Evolutionary conservation across 2,113 vertebrate genomes (phyloP), one percentile per base, ranked within the genome.

Genomic region (Siphamia tubifer): DNA sequence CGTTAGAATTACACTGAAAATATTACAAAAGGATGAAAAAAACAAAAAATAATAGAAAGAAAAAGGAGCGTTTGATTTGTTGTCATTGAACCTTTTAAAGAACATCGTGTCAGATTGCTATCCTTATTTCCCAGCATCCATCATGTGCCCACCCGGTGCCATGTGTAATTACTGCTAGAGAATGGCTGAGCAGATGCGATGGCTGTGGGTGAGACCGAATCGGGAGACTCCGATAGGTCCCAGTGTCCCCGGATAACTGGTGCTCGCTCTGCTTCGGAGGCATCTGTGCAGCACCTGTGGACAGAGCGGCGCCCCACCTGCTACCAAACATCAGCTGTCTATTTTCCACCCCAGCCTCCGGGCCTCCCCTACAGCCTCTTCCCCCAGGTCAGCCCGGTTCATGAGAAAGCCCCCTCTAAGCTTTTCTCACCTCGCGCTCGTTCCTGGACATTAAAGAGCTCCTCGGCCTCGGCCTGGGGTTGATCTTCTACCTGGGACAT

Each of bases 231-330:
- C 72, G 27, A 74, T 40, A 70, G 71, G 87, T 90, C 82, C 74
- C 81, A 20, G 55, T 25, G 80, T 90, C 87, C 84, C 83, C 49
- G 84, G 84, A 49, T 88, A 67, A 83, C 85, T 78, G 81, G 83
- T 69, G 82, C 78, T 43, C 16, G 70, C 85, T 68, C 66, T 48
- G 55, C 81, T 92, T 80, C 38, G 16, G 88, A 85, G 73, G 48
- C 88, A 91, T 92, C 92, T 93, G 92, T 84, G 81, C 84, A 77
- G 83, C 94, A 92, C 73, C 92, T 93, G 93, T 93, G 86, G 42
- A 89, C 77, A 57, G 48, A 86, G 68, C 62, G 28, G 48, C 58
- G 31, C 61, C 74, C 85, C 87, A 68, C 80, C 80, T 74, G 81
- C 71, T 79, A 79, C 88, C 78, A 16, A 83, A 87, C 82, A 77